Evolutionary conservation across 2,113 vertebrate genomes (phyloP), one percentile per base, ranked within the genome.

Genomic region (Chamaetylas fuelleborni): DNA sequence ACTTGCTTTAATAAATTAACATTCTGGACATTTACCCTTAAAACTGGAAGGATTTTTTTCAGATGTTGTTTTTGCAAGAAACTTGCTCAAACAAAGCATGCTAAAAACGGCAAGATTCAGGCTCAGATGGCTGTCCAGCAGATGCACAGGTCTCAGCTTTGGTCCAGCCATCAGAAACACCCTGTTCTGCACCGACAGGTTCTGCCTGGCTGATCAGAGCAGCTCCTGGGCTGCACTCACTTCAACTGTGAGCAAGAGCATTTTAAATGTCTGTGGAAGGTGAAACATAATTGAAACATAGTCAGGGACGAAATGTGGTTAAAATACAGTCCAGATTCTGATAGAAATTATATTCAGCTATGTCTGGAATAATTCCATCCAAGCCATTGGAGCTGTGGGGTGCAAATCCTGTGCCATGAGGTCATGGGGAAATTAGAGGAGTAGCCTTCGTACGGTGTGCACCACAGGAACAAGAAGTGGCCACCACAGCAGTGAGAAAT

Each of bases 41-140:
- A 90, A 82, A 81, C 22, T 31, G 43, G 33, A 77, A 95, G 40
- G 51, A 83, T 28, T 77, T 66, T 81, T 95, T 91, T 96, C 82
- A 88, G 71, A 58, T 86, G 71, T 81, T 86, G 57, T 70, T 95
- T 94, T 92, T 84, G 47, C 60, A 86, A 93, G 77, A 54, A 34
- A 23, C 87, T 81, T 64, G 51, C 48, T 79, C 12, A 86, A 69
- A 67, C 2, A 3, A 88, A 78, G n/a, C 43, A 64, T 38, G 56
- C 47, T 86, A 48, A 73, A 64, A 83, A 83, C 76, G 69, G 56
- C 16, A 33, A 93, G 62, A 70, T 34, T 66, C 48, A 54, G 67
- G 29, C 43, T 81, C n/a, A n/a, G 56, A 45, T 56, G 67, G 48
- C 72, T 56, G 16, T 74, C 56, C 60, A 76, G 50, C n/a, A 87